Conservation (phyloP, 2,797 vertebrate species). For the Notoglanidium macrostoma region DNA sequence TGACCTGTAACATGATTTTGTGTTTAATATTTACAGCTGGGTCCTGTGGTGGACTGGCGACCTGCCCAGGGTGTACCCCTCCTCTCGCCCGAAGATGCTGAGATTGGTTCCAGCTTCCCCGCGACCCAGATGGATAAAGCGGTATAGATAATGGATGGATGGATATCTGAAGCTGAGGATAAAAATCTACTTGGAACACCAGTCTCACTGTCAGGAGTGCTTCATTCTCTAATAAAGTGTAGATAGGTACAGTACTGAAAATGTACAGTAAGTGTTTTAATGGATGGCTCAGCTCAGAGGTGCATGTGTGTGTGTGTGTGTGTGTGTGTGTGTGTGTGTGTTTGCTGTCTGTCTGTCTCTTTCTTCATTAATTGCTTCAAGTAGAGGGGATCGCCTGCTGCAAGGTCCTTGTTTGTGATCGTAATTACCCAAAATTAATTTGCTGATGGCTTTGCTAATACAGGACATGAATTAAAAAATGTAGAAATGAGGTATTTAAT, state of each 20-base stretch:
- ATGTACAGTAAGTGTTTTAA: neutral
- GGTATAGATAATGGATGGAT: too few species aligned
- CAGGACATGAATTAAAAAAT: conserved; percentile 15
- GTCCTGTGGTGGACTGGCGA: too few species aligned
- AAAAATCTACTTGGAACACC: neutral
- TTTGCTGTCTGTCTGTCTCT: neutral
- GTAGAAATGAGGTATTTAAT: neutral
- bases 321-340: neutral
- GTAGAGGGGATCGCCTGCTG: neutral
- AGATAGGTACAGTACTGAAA: neutral
- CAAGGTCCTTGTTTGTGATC: conserved; percentile 29
- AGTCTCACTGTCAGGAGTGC: neutral
- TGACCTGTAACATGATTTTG: neutral
- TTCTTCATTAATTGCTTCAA: conserved; percentile 2
- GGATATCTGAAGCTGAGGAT: neutral
- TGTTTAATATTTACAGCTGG: neutral
- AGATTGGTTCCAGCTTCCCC: too few species aligned
- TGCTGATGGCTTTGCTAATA: conserved; percentile 30
- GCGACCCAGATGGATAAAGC: too few species aligned
- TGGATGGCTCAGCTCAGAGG: neutral
- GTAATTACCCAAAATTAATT: conserved; percentile 27
- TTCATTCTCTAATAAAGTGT: neutral
- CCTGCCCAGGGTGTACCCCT: too few species aligned
- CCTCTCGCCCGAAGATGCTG: too few species aligned
- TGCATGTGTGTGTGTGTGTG: neutral